phyloP scores from a whole-genome alignment of 2,888 invertebrate species.

The Oscheius sp. region DNA sequence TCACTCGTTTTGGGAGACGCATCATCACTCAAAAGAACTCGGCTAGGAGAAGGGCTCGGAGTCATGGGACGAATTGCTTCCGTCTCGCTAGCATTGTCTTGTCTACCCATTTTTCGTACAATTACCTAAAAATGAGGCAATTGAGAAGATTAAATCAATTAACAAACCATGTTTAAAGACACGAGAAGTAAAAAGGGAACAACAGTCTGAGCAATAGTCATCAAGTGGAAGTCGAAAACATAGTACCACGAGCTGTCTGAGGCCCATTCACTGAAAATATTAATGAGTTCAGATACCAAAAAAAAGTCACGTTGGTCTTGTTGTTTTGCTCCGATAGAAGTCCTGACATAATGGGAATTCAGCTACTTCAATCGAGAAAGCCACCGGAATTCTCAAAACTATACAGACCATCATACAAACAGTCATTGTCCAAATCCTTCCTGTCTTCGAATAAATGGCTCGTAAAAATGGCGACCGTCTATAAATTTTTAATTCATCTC shows the following conservation, averaged over 20 bases:
- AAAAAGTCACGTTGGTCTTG: slow-evolving; percentile 42
- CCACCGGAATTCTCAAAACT: slow-evolving; percentile 56
- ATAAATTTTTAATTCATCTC: background rate
- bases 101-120: slow-evolving; percentile 18
- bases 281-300: background rate
- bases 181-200: slow-evolving; percentile 66
- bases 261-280: slow-evolving; percentile 18
- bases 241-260: slow-evolving; percentile 36
- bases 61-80: slow-evolving; percentile 5
- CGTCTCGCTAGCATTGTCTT: background rate
- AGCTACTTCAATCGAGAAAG: slow-evolving; percentile 54
- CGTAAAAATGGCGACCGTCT: slow-evolving; percentile 48
- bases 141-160: slow-evolving; percentile 5
- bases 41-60: slow-evolving; percentile 16
- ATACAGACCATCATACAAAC: slow-evolving; percentile 52
- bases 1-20: slow-evolving; percentile 23
- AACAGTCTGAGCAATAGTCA: slow-evolving; percentile 65
- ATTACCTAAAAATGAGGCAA: background rate
- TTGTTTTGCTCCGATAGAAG: slow-evolving; percentile 60
- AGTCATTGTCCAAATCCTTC: slow-evolving; percentile 60
- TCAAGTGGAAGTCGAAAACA: slow-evolving; percentile 65
- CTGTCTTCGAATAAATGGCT: slow-evolving; percentile 59
- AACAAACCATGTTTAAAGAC: slow-evolving; percentile 57
- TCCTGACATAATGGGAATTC: slow-evolving; percentile 50
- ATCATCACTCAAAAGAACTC: slow-evolving; percentile 9